Evolutionary conservation across 2,797 vertebrate genomes (phyloP), one percentile per base, ranked within the genome.

Genomic region (Cichlasoma orientale): DNA sequence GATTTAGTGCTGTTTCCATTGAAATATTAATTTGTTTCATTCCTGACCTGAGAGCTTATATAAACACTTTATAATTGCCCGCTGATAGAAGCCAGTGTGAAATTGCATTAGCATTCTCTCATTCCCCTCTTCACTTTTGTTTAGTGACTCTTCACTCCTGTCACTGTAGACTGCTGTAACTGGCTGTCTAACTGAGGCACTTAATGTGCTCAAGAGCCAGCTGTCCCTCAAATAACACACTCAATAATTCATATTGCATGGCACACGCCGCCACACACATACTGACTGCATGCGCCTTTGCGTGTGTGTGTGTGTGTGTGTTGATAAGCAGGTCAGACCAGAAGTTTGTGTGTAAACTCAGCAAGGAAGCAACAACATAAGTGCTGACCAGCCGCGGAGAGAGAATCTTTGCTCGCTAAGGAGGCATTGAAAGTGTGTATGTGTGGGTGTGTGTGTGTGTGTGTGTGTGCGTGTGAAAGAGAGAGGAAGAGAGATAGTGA

Each of bases 191-290:
- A 86, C 86, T 79, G 86, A 87, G 83, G 68, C 79, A 89, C 89
- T 92, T 91, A 82, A 92, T 92, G 89, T 92, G 86, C 73, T 91
- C 83, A 74, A 86, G 85, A 90, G 82, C 89, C 92, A 92, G 92
- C 90, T 90, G 91, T 92, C 91, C 91, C 90, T 95, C 92, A 94
- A 94, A 95, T 94, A 95, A 94, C 93, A 93, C 91, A 84, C 92
- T 94, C 89, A 95, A 95, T 94, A 90, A 94, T 94, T 95, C 89
- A 94, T 91, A 86, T 58, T 31, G 83, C 72, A 54, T 59, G 19
- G 74, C 79, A 74, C 82, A 74, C 80, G 27, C 56, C 52, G 57
- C 69, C 70, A 36, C 70, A 78, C 71, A 79, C 54, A 59, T 66
- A 70, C 75, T 70, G 77, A 12, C 53, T 52, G 5, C 27, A 19